phyloP scores from a whole-genome alignment of 2,113 vertebrate species.

The Rhea pennata region DNA sequence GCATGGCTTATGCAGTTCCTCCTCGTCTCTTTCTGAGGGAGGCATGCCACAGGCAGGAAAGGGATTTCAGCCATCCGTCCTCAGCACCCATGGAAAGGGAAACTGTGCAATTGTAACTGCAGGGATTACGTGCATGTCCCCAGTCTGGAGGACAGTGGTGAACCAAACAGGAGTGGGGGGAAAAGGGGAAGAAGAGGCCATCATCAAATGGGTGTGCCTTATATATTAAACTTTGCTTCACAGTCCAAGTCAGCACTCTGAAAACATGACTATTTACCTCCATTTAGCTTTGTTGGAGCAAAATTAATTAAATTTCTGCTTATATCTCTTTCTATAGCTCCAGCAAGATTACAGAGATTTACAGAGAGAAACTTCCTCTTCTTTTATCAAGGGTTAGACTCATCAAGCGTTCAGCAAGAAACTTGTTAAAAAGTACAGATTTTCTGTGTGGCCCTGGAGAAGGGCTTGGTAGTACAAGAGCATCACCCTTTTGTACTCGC shows the following conservation, averaged over 20 bases:
- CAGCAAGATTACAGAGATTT: not conserved
- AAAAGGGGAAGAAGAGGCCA: not conserved
- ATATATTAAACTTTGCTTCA: not conserved
- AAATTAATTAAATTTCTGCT: not conserved
- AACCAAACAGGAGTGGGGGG: not conserved
- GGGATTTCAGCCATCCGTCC: not conserved
- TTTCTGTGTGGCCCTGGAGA: not conserved
- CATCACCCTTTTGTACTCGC: not conserved
- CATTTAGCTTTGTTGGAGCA: not conserved
- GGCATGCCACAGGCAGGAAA: not conserved
- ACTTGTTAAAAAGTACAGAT: not conserved
- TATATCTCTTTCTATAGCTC: not conserved
- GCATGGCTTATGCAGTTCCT: not conserved
- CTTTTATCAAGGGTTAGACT: not conserved
- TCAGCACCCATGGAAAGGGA: not conserved
- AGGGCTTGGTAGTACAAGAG: not conserved
- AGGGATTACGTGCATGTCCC: not conserved
- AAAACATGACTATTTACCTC: not conserved
- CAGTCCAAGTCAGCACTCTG: not conserved
- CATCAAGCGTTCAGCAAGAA: not conserved
- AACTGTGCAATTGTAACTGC: not conserved
- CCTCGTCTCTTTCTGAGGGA: not conserved
- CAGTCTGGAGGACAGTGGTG: accelerated
- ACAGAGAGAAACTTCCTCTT: not conserved
- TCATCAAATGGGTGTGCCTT: accelerated